Conservation (phyloP, 2,797 vertebrate species). For the Hipposideros larvatus region DNA sequence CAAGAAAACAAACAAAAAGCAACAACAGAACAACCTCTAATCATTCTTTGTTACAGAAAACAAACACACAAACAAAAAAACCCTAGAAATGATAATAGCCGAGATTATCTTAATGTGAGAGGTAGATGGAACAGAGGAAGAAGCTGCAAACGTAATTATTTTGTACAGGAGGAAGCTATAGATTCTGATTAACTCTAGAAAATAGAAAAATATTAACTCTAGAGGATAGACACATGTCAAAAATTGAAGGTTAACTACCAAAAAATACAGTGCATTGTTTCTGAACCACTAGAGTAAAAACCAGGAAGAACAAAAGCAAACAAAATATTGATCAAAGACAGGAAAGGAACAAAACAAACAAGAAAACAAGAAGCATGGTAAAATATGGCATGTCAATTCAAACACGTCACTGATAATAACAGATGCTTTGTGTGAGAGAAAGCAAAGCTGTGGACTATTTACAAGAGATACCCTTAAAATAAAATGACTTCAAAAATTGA, state of each 20-base stretch:
- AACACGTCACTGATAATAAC: not conserved
- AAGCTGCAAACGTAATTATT: not conserved
- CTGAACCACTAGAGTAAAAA: slow-evolving; percentile 10
- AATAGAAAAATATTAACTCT: not conserved
- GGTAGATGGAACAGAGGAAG: not conserved
- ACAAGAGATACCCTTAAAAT: slow-evolving; percentile 7
- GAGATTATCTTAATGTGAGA: not conserved
- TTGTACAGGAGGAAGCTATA: not conserved
- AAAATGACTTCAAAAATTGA: not conserved
- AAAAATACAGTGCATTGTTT: not conserved
- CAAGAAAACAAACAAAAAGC: not conserved
- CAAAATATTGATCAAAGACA: slow-evolving; percentile 10
- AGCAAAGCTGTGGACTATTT: slow-evolving; percentile 8
- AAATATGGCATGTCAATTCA: not conserved
- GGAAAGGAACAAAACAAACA: not conserved
- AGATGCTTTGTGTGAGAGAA: not conserved
- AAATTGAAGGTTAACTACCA: slow-evolving; percentile 52
- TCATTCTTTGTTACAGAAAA: not conserved
- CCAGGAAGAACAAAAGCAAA: slow-evolving; percentile 23
- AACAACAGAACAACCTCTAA: not conserved
- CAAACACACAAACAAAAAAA: not conserved
- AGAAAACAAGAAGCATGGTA: not conserved
- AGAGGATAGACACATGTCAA: not conserved
- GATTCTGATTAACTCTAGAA: not conserved
- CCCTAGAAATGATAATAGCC: not conserved